Evolutionary conservation across 2,797 vertebrate genomes (phyloP).

Genomic region (Mycteria americana): DNA sequence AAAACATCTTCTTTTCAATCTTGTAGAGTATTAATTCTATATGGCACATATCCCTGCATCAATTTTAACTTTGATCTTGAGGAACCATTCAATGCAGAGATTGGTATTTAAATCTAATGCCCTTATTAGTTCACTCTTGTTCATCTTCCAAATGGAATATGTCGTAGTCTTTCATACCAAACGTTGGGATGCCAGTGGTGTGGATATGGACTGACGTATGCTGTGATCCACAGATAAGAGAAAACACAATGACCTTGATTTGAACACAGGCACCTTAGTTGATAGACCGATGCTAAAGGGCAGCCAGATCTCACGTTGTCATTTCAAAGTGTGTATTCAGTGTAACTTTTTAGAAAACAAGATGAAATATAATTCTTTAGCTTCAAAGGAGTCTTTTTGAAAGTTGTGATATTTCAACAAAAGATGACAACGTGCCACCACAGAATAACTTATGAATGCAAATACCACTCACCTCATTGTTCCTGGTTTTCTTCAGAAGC

Average conservation of each 20-base stretch:
- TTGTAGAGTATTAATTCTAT: not conserved
- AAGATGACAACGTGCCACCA: constrained; percentile 80
- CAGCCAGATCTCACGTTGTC: constrained; percentile 59
- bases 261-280: constrained; percentile 52
- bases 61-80: not conserved
- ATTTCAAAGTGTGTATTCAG: constrained; percentile 74
- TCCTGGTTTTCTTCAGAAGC: constrained; percentile 78
- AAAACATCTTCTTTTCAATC: not conserved
- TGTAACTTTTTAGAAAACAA: constrained; percentile 73
- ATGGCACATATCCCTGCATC: not conserved
- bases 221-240: not conserved
- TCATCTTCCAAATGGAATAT: constrained; percentile 8
- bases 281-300: constrained; percentile 55
- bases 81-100: not conserved
- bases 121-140: constrained; percentile 16
- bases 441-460: constrained; percentile 80
- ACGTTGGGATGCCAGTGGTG: not conserved
- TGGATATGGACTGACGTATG: not conserved
- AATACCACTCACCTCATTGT: constrained; percentile 78
- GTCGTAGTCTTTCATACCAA: not conserved
- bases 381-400: constrained; percentile 79
- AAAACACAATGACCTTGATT: constrained; percentile 31
- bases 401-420: constrained; percentile 79
- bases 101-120: not conserved
- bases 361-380: constrained; percentile 76